Evolutionary conservation across 2,888 invertebrate species (phyloP).

Genomic region (Synanthedon andrenaeformis): DNA sequence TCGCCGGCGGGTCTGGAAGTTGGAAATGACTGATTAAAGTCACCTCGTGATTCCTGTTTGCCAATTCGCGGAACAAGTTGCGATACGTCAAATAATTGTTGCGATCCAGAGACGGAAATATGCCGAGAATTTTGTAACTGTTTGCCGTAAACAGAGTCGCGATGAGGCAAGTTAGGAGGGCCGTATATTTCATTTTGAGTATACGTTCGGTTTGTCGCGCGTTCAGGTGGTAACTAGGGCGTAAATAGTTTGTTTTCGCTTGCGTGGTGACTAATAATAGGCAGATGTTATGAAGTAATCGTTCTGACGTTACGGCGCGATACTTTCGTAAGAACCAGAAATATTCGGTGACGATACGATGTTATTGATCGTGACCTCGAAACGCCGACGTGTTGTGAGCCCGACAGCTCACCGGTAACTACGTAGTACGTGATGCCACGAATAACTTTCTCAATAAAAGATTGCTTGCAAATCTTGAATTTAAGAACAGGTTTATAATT

Average conservation of each 20-base stretch:
- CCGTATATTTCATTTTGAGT: constrained; percentile 36
- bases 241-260: constrained; percentile 29
- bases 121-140: constrained; percentile 62
- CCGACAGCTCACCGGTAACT: constrained; percentile 26
- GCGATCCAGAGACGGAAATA: constrained; percentile 64
- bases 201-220: constrained; percentile 46
- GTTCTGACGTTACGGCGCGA: constrained; percentile 33
- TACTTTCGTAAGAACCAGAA: constrained; percentile 55
- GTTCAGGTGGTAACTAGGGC: constrained; percentile 53
- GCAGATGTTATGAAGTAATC: constrained; percentile 60
- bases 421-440: constrained; percentile 2
- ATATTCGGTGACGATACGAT: constrained; percentile 47
- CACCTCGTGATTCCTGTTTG: constrained; percentile 63
- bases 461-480: background rate
- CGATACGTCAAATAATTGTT: constrained; percentile 66
- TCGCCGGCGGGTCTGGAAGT: constrained; percentile 49
- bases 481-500: too few species aligned
- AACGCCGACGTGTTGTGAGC: constrained; percentile 26
- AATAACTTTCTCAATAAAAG: constrained; percentile 6
- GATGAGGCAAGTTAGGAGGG: constrained; percentile 33
- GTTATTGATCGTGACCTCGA: constrained; percentile 55
- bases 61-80: constrained; percentile 58
- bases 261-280: constrained; percentile 63
- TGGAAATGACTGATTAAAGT: constrained; percentile 67
- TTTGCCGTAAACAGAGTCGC: constrained; percentile 33